These are phyloP conservation scores for Rhinogobius similis DNA, from an alignment of 2,113 vertebrate genomes.

Conservation along the genomic window DNA sequence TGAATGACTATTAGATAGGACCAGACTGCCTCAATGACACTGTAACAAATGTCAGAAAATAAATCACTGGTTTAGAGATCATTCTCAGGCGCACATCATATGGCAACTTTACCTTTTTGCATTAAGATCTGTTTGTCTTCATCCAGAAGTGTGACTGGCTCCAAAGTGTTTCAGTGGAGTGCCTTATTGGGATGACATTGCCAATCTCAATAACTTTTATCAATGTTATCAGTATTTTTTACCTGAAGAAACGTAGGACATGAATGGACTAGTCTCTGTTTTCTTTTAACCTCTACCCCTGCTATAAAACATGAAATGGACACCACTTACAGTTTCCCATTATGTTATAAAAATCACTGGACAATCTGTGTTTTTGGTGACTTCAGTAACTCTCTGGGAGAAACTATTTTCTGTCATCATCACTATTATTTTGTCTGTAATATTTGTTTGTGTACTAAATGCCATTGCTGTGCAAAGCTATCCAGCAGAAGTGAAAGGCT, in stretches of 20 bases:
- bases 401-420: slow-evolving; percentile 8
- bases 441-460: slow-evolving; percentile 2
- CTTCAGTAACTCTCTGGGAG: background rate
- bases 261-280: slow-evolving; percentile 1
- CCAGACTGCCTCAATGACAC: background rate
- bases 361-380: background rate
- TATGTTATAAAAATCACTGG: background rate
- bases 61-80: background rate
- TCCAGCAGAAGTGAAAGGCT: background rate
- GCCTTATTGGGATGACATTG: slow-evolving; percentile 55
- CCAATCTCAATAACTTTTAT: slow-evolving; percentile 36
- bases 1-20: background rate
- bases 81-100: background rate
- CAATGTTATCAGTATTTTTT: slow-evolving; percentile 28
- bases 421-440: background rate
- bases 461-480: slow-evolving; percentile 7
- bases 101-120: background rate
- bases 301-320: background rate
- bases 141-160: slow-evolving; percentile 16
- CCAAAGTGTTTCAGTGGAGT: slow-evolving; percentile 43
- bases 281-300: background rate
- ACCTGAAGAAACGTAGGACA: slow-evolving; percentile 19
- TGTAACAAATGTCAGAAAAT: background rate
- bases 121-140: slow-evolving; percentile 4
- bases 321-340: background rate